Evolutionary conservation across 2,888 invertebrate genomes (phyloP), one percentile per base, ranked within the genome.

Genomic region (Thymelicus lineola): DNA sequence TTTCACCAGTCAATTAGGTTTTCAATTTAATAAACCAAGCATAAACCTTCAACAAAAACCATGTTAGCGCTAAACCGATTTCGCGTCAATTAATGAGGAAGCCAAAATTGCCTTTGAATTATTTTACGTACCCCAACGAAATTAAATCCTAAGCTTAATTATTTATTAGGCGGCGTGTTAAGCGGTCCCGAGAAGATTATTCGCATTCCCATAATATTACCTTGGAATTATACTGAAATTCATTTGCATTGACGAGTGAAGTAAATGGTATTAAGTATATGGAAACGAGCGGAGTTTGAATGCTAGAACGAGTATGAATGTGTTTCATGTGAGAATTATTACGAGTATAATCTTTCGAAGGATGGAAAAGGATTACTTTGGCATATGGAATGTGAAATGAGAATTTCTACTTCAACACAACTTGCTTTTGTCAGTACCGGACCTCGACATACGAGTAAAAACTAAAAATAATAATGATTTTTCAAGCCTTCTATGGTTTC

Each of bases 61-160:
- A 45, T 45, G 9, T 45, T 45, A 45, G 12, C 12, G 45, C 3
- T 50, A 50, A 50, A 7, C 17, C 50, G 50, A 50, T 28, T 53
- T 53, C 28, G 53, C 53, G 53, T 28, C 55, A 55, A 12, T 28
- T 28, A 14, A 55, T 38, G 58, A 42, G 42, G 42, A 58, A 38
- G 28, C 46, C 6, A 10, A 36, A 60, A 42, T 2, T 64, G 38
- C 5, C 28, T 59, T 17, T 48, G 50, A 6, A 17, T 20, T n/a
- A 28, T 20, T 20, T 61, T 53, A 12, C 12, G 17, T 42, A 50
- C 28, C 42, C 42, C 14, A 6, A 12, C 53, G 36, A 46, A 35
- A 60, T 60, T 45, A 45, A 60, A 60, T 60, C 45, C 60, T 45
- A 17, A 60, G 45, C 60, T 60, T 60, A 60, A 45, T 60, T 60